Evolutionary conservation across 2,113 vertebrate genomes (phyloP).

Genomic region (Callithrix jacchus): DNA sequence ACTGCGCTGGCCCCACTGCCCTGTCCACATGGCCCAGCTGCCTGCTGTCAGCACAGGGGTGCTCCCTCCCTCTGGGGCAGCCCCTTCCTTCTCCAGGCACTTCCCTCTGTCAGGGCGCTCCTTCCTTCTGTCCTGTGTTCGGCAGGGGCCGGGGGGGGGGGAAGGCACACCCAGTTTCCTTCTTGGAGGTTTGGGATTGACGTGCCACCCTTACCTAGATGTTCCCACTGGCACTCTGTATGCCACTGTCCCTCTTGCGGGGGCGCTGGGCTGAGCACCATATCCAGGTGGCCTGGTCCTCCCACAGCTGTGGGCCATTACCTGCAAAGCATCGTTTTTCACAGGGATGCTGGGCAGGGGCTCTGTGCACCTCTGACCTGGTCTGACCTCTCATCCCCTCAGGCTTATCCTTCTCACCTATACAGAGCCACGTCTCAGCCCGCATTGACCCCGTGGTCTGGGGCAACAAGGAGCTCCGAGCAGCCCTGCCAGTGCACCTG

Average conservation of each 20-base stretch:
- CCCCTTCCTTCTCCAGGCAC: neutral
- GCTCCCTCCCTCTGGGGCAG: neutral
- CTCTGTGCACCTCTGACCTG: neutral
- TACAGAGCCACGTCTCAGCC: neutral
- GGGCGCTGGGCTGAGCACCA: neutral
- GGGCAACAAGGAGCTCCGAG: rapidly evolving
- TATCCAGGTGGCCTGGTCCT: neutral
- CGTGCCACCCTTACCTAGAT: neutral
- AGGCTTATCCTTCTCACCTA: neutral
- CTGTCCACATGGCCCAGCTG: neutral
- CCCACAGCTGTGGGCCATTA: rapidly evolving
- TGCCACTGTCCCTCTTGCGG: neutral
- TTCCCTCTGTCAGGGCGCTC: neutral
- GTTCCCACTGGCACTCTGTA: rapidly evolving
- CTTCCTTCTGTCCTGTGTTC: too few species aligned
- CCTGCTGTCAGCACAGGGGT: neutral
- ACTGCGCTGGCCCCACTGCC: neutral
- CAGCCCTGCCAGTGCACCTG: neutral
- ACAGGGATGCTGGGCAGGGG: neutral
- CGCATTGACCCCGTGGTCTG: too few species aligned
- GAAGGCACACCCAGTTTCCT: neutral
- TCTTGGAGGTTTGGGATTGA: neutral
- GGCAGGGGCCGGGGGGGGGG: too few species aligned
- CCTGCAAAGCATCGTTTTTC: neutral
- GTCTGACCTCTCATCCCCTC: rapidly evolving